Evolutionary conservation across 2,797 vertebrate genomes (phyloP).

Genomic region (Molossus alvarezi): DNA sequence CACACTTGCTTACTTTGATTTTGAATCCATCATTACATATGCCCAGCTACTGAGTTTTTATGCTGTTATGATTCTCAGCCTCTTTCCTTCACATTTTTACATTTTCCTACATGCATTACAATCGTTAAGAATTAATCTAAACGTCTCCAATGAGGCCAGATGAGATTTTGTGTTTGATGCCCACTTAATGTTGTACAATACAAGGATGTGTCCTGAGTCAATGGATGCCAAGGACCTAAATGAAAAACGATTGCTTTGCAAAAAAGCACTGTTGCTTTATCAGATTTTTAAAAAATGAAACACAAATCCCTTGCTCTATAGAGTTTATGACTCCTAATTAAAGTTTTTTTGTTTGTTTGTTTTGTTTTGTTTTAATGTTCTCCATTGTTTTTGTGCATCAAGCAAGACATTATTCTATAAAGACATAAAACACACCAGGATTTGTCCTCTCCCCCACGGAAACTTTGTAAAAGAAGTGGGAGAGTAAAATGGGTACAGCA

Average conservation of each 20-base stretch:
- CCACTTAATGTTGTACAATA: constrained; percentile 5
- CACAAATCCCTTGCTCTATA: neutral
- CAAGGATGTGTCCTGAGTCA: neutral
- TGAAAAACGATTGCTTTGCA: neutral
- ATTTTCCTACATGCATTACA: neutral
- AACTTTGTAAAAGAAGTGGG: neutral
- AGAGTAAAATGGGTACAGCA: neutral
- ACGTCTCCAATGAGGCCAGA: neutral
- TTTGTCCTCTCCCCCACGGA: neutral
- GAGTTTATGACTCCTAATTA: neutral
- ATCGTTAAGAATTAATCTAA: neutral
- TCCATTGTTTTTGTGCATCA: neutral
- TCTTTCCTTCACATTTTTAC: neutral
- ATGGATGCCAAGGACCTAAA: neutral
- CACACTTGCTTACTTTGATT: constrained; percentile 60
- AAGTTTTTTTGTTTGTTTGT: neutral
- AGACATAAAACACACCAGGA: neutral
- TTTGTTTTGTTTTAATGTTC: neutral
- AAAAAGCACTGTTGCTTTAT: neutral
- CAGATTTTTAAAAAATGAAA: neutral
- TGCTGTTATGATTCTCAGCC: neutral
- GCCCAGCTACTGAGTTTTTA: neutral
- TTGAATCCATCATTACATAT: neutral
- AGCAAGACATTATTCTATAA: neutral
- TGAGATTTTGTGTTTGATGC: constrained; percentile 11